Evolutionary conservation across 1,140 invertebrate genomes (phyloP).

Genomic region (Leptopilina boulardi): DNA sequence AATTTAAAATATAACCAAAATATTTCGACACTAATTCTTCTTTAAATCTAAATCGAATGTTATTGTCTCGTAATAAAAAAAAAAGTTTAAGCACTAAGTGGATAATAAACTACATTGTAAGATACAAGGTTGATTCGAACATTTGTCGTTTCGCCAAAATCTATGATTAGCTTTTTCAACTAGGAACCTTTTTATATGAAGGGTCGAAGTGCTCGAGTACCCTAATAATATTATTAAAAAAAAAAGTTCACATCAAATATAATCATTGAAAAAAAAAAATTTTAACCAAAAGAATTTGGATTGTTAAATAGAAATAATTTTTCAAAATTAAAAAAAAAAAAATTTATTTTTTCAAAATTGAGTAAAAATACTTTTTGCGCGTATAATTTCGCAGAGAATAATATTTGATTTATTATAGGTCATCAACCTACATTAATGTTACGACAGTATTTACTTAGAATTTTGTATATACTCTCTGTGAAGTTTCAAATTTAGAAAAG

Average conservation of each 20-base stretch:
- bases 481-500: neutral
- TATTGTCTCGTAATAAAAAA: too few relatives aligned
- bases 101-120: constrained; percentile 25
- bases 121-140: constrained; percentile 14
- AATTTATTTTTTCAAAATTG: too few relatives aligned
- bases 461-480: neutral
- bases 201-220: constrained; percentile 30
- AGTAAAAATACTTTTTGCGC: too few relatives aligned
- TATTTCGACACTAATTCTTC: too few relatives aligned
- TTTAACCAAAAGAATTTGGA: neutral
- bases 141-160: constrained; percentile 24
- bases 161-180: constrained; percentile 23
- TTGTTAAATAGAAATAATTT: neutral
- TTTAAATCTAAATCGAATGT: neutral
- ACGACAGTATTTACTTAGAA: too few relatives aligned
- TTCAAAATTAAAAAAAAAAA: neutral
- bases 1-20: too few relatives aligned
- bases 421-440: too few relatives aligned
- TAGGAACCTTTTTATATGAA: constrained; percentile 19
- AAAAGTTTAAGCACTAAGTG: constrained; percentile 6
- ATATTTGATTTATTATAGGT: too few relatives aligned
- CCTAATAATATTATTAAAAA: too few relatives aligned
- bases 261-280: neutral
- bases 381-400: too few relatives aligned
- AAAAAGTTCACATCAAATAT: neutral